These are phyloP conservation scores for Lytechinus variegatus DNA, from an alignment of 35 echinoderm and acorn worm species.

Conservation along the genomic window DNA sequence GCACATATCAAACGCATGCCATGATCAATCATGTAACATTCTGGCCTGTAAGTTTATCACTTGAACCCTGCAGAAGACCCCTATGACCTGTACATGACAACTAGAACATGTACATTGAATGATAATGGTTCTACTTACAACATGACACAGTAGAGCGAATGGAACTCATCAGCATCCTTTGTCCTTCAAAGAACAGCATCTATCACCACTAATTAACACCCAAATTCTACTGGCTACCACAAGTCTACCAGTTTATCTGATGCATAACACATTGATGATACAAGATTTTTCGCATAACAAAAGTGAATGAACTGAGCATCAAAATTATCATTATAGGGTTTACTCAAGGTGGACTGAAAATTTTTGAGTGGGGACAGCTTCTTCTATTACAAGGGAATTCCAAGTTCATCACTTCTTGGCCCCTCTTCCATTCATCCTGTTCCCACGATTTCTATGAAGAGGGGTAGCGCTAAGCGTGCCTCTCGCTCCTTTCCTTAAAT, in stretches of 20 bases:
- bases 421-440: conserved; percentile 8
- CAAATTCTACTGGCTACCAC: not conserved
- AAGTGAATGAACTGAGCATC: not conserved
- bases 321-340: not conserved
- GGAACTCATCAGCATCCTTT: not conserved
- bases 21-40: not conserved
- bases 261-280: not conserved
- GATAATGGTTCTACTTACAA: not conserved
- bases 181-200: not conserved
- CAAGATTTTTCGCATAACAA: not conserved
- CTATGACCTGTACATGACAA: not conserved
- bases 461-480: not conserved
- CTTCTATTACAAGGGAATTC: not conserved
- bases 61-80: not conserved
- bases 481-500: not conserved
- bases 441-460: conserved; percentile 1
- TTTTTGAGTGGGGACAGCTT: not conserved
- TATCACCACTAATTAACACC: not conserved
- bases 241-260: not conserved
- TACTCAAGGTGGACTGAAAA: not conserved
- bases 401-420: conserved; percentile 1
- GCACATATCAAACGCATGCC: not conserved
- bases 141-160: not conserved
- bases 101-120: not conserved
- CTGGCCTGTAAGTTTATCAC: not conserved